Conservation (phyloP, 1,140 invertebrate genomes). For the Wasmannia auropunctata region DNA sequence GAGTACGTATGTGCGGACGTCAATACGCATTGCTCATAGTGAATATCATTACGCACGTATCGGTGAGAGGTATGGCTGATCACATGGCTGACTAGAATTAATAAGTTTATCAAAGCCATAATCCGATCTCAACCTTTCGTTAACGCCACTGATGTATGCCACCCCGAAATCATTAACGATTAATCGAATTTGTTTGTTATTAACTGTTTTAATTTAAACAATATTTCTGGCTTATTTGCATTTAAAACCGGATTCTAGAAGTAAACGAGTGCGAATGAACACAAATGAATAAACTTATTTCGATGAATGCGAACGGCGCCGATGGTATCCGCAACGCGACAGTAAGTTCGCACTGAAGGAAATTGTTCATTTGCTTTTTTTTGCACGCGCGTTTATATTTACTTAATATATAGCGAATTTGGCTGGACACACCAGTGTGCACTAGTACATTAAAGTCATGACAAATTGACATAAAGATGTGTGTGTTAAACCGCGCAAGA, state of each 20-base stretch:
- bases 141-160: neutral
- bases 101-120: neutral
- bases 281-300: neutral
- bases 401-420: too few species aligned
- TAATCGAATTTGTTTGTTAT: neutral
- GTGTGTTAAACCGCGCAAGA: too few species aligned
- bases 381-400: neutral
- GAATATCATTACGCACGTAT: conserved; percentile 58
- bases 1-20: conserved; percentile 62
- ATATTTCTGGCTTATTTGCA: neutral
- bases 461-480: too few species aligned
- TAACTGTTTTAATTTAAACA: neutral
- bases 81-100: conserved; percentile 45
- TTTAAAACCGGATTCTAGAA: neutral
- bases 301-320: neutral
- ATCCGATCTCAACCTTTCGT: neutral
- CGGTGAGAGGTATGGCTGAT: conserved; percentile 28
- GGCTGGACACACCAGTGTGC: too few species aligned
- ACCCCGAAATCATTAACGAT: neutral
- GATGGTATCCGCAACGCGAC: neutral
- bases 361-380: neutral
- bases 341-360: neutral
- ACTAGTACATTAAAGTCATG: too few species aligned
- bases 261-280: neutral
- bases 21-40: conserved; percentile 60